These are phyloP conservation scores for Aphyosemion australe DNA, from an alignment of 2,113 vertebrate species.

Conservation along the genomic window DNA sequence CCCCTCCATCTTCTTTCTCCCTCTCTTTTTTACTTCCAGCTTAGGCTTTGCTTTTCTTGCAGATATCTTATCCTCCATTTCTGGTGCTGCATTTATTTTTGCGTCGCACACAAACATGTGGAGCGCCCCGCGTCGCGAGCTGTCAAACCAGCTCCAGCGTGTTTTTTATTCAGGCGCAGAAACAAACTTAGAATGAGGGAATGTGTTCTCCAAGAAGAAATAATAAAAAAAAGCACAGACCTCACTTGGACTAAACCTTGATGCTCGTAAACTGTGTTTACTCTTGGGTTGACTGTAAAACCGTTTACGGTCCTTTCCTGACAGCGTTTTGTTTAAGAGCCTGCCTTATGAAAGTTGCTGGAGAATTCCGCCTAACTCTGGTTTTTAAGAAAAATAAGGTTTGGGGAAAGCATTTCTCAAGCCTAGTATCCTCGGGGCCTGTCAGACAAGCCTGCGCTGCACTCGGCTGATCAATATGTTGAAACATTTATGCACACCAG, in stretches of 20 bases:
- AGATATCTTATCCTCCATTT: background rate
- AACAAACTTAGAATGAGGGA: slow-evolving; percentile 27
- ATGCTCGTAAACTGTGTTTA: slow-evolving; percentile 66
- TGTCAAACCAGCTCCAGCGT: slow-evolving; percentile 23
- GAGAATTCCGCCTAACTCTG: slow-evolving; percentile 20
- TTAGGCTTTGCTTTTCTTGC: background rate
- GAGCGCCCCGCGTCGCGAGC: slow-evolving; percentile 12
- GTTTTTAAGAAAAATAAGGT: slow-evolving; percentile 3
- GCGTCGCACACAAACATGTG: slow-evolving; percentile 10
- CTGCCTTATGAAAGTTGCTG: slow-evolving; percentile 12
- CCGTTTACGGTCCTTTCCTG: slow-evolving; percentile 48
- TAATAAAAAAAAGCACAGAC: slow-evolving; percentile 17
- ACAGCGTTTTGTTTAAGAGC: slow-evolving; percentile 28
- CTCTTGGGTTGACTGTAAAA: slow-evolving; percentile 60
- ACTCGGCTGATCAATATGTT: slow-evolving; percentile 57
- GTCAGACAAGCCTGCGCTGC: slow-evolving; percentile 15
- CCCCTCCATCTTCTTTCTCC: slow-evolving; percentile 11
- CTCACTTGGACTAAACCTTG: slow-evolving; percentile 42
- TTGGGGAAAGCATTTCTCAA: slow-evolving; percentile 11
- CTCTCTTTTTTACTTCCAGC: slow-evolving; percentile 14
- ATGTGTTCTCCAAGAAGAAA: slow-evolving; percentile 15
- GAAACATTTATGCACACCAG: slow-evolving; percentile 57
- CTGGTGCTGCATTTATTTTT: slow-evolving; percentile 6
- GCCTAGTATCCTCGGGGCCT: slow-evolving; percentile 21
- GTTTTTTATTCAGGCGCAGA: slow-evolving; percentile 12